Evolutionary conservation across 2,797 vertebrate species (phyloP).

Genomic region (Pangasius macronema): DNA sequence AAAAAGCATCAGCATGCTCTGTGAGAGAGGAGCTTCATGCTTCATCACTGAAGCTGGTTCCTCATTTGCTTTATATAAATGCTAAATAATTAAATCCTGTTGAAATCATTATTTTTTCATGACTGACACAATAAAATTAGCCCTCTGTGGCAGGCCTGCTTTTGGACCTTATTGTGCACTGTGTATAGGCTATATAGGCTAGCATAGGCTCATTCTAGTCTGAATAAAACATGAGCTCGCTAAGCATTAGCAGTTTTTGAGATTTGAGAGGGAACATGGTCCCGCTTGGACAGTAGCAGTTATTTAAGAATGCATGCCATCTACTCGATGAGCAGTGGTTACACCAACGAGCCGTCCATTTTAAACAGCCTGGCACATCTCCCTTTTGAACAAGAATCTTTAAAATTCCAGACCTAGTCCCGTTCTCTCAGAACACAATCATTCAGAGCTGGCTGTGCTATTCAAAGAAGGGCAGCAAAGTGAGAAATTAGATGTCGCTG

Average conservation of each 20-base stretch:
- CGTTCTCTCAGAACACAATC: slow-evolving; percentile 35
- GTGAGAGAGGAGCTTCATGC: background rate
- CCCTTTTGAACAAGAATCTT: slow-evolving; percentile 20
- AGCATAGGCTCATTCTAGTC: background rate
- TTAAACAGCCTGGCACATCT: slow-evolving; percentile 42
- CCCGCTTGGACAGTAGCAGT: background rate
- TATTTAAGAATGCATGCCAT: slow-evolving; percentile 37
- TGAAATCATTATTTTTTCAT: background rate
- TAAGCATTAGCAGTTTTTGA: background rate
- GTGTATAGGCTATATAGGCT: background rate
- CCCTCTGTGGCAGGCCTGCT: background rate
- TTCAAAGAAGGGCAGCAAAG: slow-evolving; percentile 32
- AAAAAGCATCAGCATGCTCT: background rate
- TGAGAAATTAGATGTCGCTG: slow-evolving; percentile 30
- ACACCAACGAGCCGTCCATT: slow-evolving; percentile 21
- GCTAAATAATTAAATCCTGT: background rate
- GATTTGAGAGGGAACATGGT: background rate
- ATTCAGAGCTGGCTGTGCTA: slow-evolving; percentile 22
- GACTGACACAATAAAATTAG: background rate
- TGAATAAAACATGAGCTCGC: background rate
- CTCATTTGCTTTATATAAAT: background rate
- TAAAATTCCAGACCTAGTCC: slow-evolving; percentile 22
- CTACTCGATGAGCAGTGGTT: slow-evolving; percentile 24
- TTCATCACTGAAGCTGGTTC: too few species aligned
- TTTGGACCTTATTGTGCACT: background rate